Evolutionary conservation across 2,113 vertebrate genomes (phyloP).

Genomic region (Monopterus albus): DNA sequence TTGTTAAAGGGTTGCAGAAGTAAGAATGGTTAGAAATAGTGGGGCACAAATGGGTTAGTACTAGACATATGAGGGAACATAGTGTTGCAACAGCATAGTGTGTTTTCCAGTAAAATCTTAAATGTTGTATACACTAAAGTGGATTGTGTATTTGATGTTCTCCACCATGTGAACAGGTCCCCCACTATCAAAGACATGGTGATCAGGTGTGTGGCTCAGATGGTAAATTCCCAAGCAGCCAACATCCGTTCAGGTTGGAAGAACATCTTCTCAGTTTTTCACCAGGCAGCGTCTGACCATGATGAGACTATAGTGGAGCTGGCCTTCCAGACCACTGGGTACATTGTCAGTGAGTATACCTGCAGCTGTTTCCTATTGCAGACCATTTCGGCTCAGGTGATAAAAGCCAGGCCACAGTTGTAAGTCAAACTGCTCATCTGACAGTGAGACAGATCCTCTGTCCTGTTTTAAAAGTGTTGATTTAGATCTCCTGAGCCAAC

Average conservation of each 20-base stretch:
- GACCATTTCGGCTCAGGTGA: background rate
- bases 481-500: background rate
- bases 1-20: no score
- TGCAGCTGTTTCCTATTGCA: background rate
- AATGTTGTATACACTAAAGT: background rate
- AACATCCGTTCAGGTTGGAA: slow-evolving; percentile 99
- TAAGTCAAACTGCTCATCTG: background rate
- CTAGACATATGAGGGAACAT: no score
- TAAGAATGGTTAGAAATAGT: no score
- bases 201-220: slow-evolving; percentile 96
- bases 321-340: slow-evolving; percentile 95
- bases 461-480: background rate
- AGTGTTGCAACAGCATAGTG: no score
- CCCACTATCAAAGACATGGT: slow-evolving; percentile 98
- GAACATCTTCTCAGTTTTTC: slow-evolving; percentile 98
- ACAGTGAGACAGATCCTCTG: background rate
- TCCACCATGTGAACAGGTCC: slow-evolving; percentile 79
- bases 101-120: background rate
- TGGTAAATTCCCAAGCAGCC: slow-evolving; percentile 96
- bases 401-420: background rate
- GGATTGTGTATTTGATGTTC: background rate
- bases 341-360: slow-evolving; percentile 92
- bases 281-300: slow-evolving; percentile 94
- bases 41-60: no score
- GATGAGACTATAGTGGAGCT: slow-evolving; percentile 96